Evolutionary conservation across 1,140 invertebrate species (phyloP).

Genomic region (Halesus radiatus): DNA sequence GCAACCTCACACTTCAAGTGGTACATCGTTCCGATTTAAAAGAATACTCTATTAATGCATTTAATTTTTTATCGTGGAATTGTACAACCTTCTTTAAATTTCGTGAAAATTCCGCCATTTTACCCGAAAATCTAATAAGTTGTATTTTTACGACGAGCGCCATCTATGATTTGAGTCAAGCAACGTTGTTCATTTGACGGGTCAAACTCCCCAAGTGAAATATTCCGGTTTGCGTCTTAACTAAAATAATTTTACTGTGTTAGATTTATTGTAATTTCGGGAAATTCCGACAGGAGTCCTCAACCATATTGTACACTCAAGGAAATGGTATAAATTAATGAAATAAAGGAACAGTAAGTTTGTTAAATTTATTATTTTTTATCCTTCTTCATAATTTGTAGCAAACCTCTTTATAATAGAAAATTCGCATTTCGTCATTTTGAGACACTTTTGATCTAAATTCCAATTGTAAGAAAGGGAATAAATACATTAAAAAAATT

Average conservation of each 20-base stretch:
- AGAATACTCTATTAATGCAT: too few species aligned
- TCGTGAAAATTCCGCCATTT: too few species aligned
- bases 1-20: too few species aligned
- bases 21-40: too few species aligned
- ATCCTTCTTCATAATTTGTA: conserved; percentile 34
- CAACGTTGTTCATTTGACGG: background rate
- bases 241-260: background rate
- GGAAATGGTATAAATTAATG: conserved; percentile 47
- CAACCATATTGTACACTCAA: conserved; percentile 57
- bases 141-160: background rate
- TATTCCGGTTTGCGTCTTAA: conserved; percentile 1
- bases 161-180: background rate
- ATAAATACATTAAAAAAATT: conserved; percentile 15
- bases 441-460: background rate
- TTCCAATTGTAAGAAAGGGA: conserved; percentile 37
- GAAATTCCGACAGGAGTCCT: conserved; percentile 31
- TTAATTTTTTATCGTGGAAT: too few species aligned
- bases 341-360: conserved; percentile 49
- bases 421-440: background rate
- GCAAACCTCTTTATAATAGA: conserved; percentile 19
- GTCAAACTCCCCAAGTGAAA: background rate
- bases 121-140: too few species aligned
- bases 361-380: conserved; percentile 45
- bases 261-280: background rate
- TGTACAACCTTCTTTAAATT: too few species aligned